phyloP scores from a whole-genome alignment of 2,113 vertebrate species.

The Elephantulus edwardii region DNA sequence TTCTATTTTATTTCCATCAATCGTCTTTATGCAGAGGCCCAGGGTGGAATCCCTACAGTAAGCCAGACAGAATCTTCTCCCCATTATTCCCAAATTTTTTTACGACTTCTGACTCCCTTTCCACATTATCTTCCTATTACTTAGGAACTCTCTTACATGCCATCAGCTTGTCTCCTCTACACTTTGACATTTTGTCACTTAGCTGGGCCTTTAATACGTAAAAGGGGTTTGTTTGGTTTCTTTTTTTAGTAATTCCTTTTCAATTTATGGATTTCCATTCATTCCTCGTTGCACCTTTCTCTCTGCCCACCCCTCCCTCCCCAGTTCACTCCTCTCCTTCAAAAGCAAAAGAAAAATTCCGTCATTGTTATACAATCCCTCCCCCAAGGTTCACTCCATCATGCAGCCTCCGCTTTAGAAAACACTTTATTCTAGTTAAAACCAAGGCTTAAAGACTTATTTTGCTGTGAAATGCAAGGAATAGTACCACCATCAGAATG shows the following conservation, averaged over 20 bases:
- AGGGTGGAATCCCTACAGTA: not conserved
- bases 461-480: not conserved
- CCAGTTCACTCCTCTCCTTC: too few species aligned
- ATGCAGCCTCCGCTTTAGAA: too few species aligned
- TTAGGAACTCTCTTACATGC: not conserved
- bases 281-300: too few species aligned
- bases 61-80: not conserved
- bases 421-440: not conserved
- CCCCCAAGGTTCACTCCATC: too few species aligned
- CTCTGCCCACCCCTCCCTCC: too few species aligned
- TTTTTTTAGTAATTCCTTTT: too few species aligned
- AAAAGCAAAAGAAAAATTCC: too few species aligned
- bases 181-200: not conserved
- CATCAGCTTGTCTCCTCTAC: not conserved
- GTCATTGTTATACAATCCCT: too few species aligned
- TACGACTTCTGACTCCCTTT: not conserved
- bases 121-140: not conserved
- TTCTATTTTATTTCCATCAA: not conserved
- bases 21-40: not conserved
- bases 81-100: not conserved
- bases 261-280: too few species aligned
- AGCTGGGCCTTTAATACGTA: not conserved
- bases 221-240: not conserved
- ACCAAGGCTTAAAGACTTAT: not conserved
- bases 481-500: not conserved